phyloP scores from a whole-genome alignment of 2,888 invertebrate species.

The Nomada hirtipes region DNA sequence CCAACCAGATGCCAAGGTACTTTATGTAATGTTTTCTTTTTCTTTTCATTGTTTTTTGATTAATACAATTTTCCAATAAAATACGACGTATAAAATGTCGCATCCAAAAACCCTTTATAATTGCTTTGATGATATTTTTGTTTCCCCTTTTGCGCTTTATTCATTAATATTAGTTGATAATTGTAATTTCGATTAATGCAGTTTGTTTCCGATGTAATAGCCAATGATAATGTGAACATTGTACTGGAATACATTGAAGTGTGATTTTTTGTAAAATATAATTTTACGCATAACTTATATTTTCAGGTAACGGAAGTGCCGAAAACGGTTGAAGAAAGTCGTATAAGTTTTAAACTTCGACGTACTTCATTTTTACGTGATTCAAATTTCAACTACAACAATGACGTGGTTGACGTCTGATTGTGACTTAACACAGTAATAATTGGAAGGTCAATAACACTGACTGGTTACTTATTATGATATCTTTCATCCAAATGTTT shows the following conservation, averaged over 20 bases:
- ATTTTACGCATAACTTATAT: not conserved
- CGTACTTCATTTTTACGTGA: conserved; percentile 83
- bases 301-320: conserved; percentile 81
- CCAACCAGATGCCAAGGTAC: conserved; percentile 79
- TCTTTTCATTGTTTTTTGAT: conserved; percentile 47
- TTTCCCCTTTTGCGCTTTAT: conserved; percentile 34
- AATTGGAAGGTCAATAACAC: conserved; percentile 38
- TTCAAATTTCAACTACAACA: conserved; percentile 83
- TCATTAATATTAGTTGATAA: conserved; percentile 26
- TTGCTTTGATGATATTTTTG: conserved; percentile 19
- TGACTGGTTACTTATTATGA: conserved; percentile 32
- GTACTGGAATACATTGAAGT: not conserved
- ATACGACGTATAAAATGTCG: not conserved
- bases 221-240: conserved; percentile 1
- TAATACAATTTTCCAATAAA: conserved; percentile 1
- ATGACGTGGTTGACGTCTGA: conserved; percentile 82
- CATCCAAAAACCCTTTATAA: conserved; percentile 4
- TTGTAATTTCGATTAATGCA: not conserved
- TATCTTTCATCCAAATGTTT: conserved; percentile 49
- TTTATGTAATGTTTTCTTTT: conserved; percentile 68
- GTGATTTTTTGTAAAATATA: not conserved
- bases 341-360: conserved; percentile 79
- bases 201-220: conserved; percentile 5
- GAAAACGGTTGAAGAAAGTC: conserved; percentile 82
- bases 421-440: conserved; percentile 54